Base-by-base conservation (phyloP, 2,797 vertebrate genomes). In the Nannoperca australis region DNA sequence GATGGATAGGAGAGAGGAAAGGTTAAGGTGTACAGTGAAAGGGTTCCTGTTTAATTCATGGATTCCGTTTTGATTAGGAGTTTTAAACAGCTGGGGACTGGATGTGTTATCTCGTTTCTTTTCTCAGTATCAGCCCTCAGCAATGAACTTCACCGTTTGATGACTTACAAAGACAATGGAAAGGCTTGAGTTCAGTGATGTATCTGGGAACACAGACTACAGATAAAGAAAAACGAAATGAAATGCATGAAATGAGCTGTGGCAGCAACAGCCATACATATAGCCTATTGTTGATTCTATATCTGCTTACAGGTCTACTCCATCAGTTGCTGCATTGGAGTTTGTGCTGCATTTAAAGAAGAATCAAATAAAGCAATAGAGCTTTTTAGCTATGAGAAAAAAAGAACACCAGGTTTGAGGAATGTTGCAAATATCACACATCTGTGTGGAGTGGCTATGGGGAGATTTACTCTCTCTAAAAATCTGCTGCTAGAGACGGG, bases 31-130 rank as follows among this genome's bases (percentile, higher is more conserved):
- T 74, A 85, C 75, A 20, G 71, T 82, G 64, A 89, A 82, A 85
- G 67, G 85, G 69, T 81, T 89, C 24, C 62, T 89, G 84, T 88
- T 92, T 90, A 87, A 89, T 91, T 91, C 85, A 89, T 87, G 79
- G 45, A 64, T 88, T 79, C 50, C 38, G 30, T 84, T 90, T 78
- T 85, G 78, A 87, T 88, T 75, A 76, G 73, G 59, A 54, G 64
- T 62, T 86, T 78, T 45, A 73, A 78, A 79, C 75, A 76, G 82
- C 51, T 73, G 59, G 30, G 72, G 51, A 10, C 53, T 58, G 62
- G 58, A 59, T 63, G 49, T 82, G 34, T 74, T 81, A 73, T 84
- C 53, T 70, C 12, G 7, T 34, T 24, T 51, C 22, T 30, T 49
- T 1, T 27, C 34, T 49, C 50, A 24, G 30, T 61, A 51, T 83